Conservation (phyloP, 1,140 invertebrate species). For the Elysia chlorotica region DNA sequence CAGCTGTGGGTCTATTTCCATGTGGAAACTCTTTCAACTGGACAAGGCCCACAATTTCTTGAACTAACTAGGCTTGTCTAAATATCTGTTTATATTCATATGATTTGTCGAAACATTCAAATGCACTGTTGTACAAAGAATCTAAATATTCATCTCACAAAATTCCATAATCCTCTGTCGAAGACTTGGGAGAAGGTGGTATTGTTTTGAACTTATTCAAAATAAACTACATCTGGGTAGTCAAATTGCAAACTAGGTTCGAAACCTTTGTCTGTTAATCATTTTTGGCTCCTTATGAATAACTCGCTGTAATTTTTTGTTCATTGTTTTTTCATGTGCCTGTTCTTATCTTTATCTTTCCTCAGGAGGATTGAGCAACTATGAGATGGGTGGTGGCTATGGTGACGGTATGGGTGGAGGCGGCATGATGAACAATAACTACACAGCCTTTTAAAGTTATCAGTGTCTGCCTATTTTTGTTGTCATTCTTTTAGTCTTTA, state of each 20-base stretch:
- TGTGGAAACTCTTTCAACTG: too few species aligned
- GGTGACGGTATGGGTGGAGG: slow-evolving; percentile 29
- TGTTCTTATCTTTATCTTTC: slow-evolving; percentile 2
- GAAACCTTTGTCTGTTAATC: not conserved
- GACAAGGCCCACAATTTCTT: too few species aligned
- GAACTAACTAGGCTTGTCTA: too few species aligned
- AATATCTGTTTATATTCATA: too few species aligned
- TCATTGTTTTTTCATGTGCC: not conserved
- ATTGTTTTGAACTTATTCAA: too few species aligned
- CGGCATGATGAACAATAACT: slow-evolving; percentile 25
- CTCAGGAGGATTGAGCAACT: slow-evolving; percentile 23
- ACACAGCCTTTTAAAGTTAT: slow-evolving; percentile 13
- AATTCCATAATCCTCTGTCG: too few species aligned
- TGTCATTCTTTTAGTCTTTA: too few species aligned
- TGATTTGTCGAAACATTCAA: too few species aligned
- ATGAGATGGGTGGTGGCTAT: slow-evolving; percentile 36
- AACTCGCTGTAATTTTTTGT: not conserved
- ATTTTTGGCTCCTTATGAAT: not conserved
- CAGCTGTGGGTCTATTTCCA: too few species aligned
- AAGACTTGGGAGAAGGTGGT: too few species aligned
- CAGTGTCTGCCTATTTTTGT: not conserved
- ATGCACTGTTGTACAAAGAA: too few species aligned
- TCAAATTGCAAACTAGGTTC: not conserved
- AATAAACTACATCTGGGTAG: not conserved
- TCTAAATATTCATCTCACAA: too few species aligned